Evolutionary conservation across 1,140 invertebrate genomes (phyloP), one percentile per base, ranked within the genome.

Genomic region (Drosophila chauvacae): DNA sequence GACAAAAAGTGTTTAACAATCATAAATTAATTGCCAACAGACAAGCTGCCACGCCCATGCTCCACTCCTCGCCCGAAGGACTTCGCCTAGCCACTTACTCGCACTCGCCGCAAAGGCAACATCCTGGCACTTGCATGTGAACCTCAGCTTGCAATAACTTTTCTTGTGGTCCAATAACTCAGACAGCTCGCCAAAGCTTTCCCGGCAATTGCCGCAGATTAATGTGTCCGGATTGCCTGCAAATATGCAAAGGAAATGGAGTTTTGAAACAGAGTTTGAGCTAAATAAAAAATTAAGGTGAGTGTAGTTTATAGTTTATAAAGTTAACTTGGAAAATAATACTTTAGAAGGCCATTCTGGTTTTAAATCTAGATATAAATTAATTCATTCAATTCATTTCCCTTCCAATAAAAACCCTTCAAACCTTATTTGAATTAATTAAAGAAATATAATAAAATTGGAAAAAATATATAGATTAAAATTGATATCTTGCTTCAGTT

Each of bases 151-250:
- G 93, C 96, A 97, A 93, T 96, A 96, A 77, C 95, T 95, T 92
- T 96, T 96, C 93, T 97, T 97, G 94, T 97, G 97, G 86, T 97
- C 96, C 77, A 97, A 94, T 82, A 97, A 94, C 84, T 97, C 96
- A 86, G 96, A 95, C 37, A 97, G 94, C 80, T 96, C 96, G 55
- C 95, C 95, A 93, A 97, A 97, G 93, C 96, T 95, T 93, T 97
- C 96, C 81, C 96, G 94, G 93, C 97, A 97, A 93, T 97, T 97
- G 71, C 97, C 97, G 93, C 97, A 97, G 87, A 97, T 97, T 91
- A 97, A 94, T 91, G 97, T 96, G 92, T 97, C 97, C 78, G 96
- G 96, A 93, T 96, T 96, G 93, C 96, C 96, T 97, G 93, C 3
- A 94, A 94, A 72, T 69, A 68, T 55, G 42, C 23, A 62, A 64